Evolutionary conservation across 1,140 invertebrate species (phyloP).

Genomic region (Drosophila bifasciata): DNA sequence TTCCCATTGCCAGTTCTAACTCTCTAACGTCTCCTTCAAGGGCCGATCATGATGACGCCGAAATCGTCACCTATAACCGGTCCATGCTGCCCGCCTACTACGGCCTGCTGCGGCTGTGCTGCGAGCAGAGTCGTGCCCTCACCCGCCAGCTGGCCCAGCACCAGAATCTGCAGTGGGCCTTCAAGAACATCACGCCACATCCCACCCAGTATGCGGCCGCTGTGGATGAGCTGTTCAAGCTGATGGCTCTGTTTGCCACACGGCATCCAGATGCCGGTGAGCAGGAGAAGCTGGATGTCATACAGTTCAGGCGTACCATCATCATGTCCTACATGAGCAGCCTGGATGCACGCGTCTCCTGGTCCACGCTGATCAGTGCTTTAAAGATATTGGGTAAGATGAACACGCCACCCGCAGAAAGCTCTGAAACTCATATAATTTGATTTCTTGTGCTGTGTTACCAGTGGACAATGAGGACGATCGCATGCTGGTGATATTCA

Average conservation of each 20-base stretch:
- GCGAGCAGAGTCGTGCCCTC: constrained; percentile 93
- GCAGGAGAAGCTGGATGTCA: constrained; percentile 92
- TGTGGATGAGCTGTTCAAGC: constrained; percentile 95
- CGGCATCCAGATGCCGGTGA: constrained; percentile 91
- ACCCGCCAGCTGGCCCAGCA: constrained; percentile 94
- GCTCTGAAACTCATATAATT: neutral
- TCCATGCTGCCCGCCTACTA: constrained; percentile 98
- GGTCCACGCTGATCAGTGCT: constrained; percentile 94
- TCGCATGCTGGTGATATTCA: constrained; percentile 93
- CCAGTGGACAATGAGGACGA: constrained; percentile 93
- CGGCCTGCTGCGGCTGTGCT: constrained; percentile 94
- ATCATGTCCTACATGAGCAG: constrained; percentile 92
- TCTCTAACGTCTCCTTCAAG: constrained; percentile 83
- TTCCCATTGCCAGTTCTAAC: neutral
- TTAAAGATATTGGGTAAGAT: constrained; percentile 89
- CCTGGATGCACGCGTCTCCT: constrained; percentile 83
- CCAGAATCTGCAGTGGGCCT: constrained; percentile 98
- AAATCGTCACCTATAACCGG: constrained; percentile 96
- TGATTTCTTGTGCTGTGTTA: neutral
- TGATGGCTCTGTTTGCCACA: constrained; percentile 93
- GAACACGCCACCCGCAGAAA: too few species aligned
- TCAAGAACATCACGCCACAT: constrained; percentile 97
- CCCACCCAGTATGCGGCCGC: constrained; percentile 95
- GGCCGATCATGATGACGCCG: constrained; percentile 97
- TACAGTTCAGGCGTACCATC: constrained; percentile 91